phyloP scores from a whole-genome alignment of 2,888 invertebrate species.

The Notocelia uddmanniana region DNA sequence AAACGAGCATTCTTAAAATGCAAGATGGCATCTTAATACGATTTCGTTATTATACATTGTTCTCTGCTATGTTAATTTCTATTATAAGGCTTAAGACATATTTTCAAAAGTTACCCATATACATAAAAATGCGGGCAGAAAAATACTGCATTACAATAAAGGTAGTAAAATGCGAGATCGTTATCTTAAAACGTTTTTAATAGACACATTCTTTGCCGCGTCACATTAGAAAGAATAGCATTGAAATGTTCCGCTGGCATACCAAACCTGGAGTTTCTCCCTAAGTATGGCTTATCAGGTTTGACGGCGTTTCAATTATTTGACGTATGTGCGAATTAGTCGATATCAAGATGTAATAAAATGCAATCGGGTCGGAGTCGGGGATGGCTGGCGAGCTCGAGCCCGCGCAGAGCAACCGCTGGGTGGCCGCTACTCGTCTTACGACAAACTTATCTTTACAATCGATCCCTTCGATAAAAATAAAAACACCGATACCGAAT shows the following conservation, averaged over 20 bases:
- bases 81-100: neutral
- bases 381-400: constrained; percentile 55
- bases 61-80: neutral
- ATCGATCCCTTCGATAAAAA: constrained; percentile 84
- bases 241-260: constrained; percentile 58
- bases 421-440: constrained; percentile 86
- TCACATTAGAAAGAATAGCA: constrained; percentile 30
- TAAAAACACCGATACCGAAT: constrained; percentile 74
- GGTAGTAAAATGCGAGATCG: constrained; percentile 23
- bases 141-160: constrained; percentile 24
- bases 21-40: constrained; percentile 2
- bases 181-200: constrained; percentile 34
- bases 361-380: constrained; percentile 69
- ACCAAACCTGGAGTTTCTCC: constrained; percentile 55
- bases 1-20: constrained; percentile 8
- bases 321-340: constrained; percentile 81
- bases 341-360: constrained; percentile 82
- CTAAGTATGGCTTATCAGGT: constrained; percentile 51
- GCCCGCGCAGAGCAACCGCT: constrained; percentile 50
- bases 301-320: constrained; percentile 72
- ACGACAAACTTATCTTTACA: constrained; percentile 84
- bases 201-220: constrained; percentile 29
- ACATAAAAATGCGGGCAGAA: constrained; percentile 23
- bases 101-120: neutral
- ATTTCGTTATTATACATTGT: neutral